Evolutionary conservation across 2,888 invertebrate genomes (phyloP).

Genomic region (Ecdyonurus torrentis): DNA sequence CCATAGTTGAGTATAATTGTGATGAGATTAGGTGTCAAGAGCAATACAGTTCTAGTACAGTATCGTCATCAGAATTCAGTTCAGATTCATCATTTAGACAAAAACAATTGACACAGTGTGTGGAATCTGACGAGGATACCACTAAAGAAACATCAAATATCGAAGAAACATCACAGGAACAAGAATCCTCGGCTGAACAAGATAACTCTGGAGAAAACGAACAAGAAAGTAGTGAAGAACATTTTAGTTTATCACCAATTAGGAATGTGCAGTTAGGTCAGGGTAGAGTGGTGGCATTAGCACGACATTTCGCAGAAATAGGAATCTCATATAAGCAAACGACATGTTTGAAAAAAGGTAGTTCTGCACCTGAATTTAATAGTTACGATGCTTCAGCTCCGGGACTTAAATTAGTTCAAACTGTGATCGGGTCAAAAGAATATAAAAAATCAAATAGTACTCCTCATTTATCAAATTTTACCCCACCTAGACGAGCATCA

Average conservation of each 20-base stretch:
- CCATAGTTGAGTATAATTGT: too few relatives aligned
- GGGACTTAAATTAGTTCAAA: background rate
- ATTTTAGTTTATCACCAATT: background rate
- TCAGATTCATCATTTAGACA: background rate
- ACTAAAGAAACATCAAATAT: too few relatives aligned
- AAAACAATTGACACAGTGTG: background rate
- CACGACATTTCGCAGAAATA: conserved; percentile 38
- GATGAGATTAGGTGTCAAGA: too few relatives aligned
- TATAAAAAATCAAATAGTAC: background rate
- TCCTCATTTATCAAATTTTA: background rate
- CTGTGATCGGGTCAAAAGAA: background rate
- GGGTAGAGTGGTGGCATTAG: conserved; percentile 51
- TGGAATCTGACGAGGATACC: background rate
- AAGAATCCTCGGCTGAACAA: background rate
- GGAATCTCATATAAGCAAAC: background rate
- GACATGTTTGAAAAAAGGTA: background rate
- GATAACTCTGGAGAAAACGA: too few relatives aligned
- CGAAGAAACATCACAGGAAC: background rate
- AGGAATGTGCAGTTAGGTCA: conserved; percentile 48
- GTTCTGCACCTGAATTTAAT: background rate
- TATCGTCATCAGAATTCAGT: background rate
- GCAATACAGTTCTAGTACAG: background rate
- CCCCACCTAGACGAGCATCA: background rate
- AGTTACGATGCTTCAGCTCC: background rate
- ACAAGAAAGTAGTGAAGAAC: background rate